Percentiles rank a stretch among this genome's conserved stretches.
phyloP scores from a whole-genome alignment of 2,797 vertebrate genomes.

The Chrosomus eos region DNA sequence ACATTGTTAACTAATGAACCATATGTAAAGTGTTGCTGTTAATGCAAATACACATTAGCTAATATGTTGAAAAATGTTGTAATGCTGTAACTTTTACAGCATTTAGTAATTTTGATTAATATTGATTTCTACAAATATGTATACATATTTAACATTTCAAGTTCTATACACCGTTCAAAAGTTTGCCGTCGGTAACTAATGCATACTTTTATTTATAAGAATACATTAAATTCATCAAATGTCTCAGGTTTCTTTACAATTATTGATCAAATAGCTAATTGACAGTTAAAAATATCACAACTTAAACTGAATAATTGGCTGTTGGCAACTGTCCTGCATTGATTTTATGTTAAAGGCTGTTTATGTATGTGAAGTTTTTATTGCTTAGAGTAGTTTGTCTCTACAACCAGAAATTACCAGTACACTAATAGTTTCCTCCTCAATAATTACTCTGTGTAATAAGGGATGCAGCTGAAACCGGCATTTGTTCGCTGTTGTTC shows the following conservation, averaged over 20 bases:
- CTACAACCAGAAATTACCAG: slow-evolving; percentile 50
- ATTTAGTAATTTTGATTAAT: neutral
- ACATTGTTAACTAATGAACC: no score
- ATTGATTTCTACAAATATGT: neutral
- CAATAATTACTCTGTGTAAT: slow-evolving; percentile 60
- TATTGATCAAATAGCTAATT: neutral
- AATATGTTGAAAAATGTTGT: neutral
- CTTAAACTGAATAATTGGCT: slow-evolving; percentile 1
- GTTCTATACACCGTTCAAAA: neutral
- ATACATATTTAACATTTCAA: neutral
- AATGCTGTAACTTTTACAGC: neutral
- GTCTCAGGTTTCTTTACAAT: neutral
- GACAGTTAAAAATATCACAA: neutral
- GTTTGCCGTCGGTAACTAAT: neutral
- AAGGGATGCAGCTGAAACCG: slow-evolving; percentile 53
- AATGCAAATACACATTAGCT: neutral
- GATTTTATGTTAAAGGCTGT: slow-evolving; percentile 30
- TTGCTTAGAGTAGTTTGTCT: slow-evolving; percentile 46
- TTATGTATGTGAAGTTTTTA: slow-evolving; percentile 42
- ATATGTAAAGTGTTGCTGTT: no score
- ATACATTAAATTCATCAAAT: neutral
- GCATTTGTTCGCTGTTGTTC: slow-evolving; percentile 41
- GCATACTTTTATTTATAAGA: neutral
- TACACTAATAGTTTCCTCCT: slow-evolving; percentile 32
- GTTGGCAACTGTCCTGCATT: slow-evolving; percentile 55